These are phyloP conservation scores for Hoplodrina ambigua DNA, from an alignment of 2,888 invertebrate genomes.

Conservation along the genomic window DNA sequence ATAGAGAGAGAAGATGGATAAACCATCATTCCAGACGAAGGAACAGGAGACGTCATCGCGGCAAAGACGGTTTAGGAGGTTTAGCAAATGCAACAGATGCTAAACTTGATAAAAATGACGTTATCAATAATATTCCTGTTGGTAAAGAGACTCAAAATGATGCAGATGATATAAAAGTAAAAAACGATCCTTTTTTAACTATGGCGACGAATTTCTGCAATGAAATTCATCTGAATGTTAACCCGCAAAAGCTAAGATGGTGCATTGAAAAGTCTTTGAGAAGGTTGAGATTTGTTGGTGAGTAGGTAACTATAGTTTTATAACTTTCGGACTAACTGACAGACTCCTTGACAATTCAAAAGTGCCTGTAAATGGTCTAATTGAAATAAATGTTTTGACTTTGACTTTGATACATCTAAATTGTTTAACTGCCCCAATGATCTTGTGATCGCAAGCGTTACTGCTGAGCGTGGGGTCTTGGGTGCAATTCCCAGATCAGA, in stretches of 20 bases:
- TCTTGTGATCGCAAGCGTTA: too few relatives aligned
- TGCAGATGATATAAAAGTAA: slow-evolving; percentile 40
- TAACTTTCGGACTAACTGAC: too few relatives aligned
- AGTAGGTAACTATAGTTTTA: slow-evolving; percentile 48
- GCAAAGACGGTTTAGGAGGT: slow-evolving; percentile 45
- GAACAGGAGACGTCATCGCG: slow-evolving; percentile 57
- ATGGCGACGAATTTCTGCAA: slow-evolving; percentile 84
- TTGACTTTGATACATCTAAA: too few relatives aligned
- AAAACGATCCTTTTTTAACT: slow-evolving; percentile 72
- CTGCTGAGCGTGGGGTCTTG: too few relatives aligned
- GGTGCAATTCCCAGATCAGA: too few relatives aligned
- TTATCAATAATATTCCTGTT: slow-evolving; percentile 1
- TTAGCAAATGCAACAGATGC: slow-evolving; percentile 46
- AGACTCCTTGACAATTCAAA: too few relatives aligned
- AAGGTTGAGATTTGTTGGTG: slow-evolving; percentile 78
- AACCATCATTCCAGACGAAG: slow-evolving; percentile 71
- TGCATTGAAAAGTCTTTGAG: slow-evolving; percentile 84
- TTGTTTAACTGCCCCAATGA: too few relatives aligned
- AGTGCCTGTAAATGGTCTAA: too few relatives aligned
- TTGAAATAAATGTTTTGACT: too few relatives aligned
- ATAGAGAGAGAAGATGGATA: slow-evolving; percentile 81
- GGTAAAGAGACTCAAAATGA: slow-evolving; percentile 7
- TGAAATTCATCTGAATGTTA: slow-evolving; percentile 78
- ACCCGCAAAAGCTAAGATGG: slow-evolving; percentile 77
- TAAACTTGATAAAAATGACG: not conserved